phyloP scores from a whole-genome alignment of 2,888 invertebrate genomes.

The Andrena chrysosceles region DNA sequence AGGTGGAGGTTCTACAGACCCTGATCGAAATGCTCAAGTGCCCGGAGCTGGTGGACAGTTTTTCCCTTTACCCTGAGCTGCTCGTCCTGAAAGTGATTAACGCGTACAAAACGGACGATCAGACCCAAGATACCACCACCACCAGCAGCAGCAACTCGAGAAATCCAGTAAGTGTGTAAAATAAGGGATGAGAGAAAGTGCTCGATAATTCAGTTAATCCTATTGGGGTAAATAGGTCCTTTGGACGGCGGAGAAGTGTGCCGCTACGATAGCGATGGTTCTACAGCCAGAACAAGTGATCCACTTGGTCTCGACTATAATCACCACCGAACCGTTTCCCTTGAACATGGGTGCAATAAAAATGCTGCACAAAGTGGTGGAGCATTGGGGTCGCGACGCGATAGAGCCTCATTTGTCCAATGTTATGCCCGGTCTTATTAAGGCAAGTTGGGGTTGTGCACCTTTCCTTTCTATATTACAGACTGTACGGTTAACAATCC shows the following conservation, averaged over 20 bases:
- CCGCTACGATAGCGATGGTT: conserved; percentile 91
- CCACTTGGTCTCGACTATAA: conserved; percentile 92
- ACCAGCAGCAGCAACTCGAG: conserved; percentile 72
- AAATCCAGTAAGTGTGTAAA: conserved; percentile 85
- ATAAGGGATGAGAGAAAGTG: background rate
- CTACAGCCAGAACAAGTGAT: conserved; percentile 93
- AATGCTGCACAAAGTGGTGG: conserved; percentile 94
- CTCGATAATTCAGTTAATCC: background rate
- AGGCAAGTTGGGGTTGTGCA: conserved; percentile 86
- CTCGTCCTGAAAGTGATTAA: conserved; percentile 95
- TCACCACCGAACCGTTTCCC: conserved; percentile 94
- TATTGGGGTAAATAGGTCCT: conserved; percentile 86
- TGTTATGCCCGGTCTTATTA: conserved; percentile 95
- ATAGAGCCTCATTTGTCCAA: conserved; percentile 91
- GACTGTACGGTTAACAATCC: background rate
- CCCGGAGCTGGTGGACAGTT: conserved; percentile 90
- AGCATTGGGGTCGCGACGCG: conserved; percentile 90
- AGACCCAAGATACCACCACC: conserved; percentile 73
- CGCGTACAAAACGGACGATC: conserved; percentile 89
- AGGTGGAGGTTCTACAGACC: conserved; percentile 92
- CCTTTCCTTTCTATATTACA: background rate
- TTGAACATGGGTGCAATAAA: conserved; percentile 96
- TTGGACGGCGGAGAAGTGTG: conserved; percentile 94
- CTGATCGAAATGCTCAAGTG: conserved; percentile 94
- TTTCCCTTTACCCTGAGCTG: conserved; percentile 96